Percentiles rank a stretch among this genome's conserved stretches.
phyloP scores from a whole-genome alignment of 2,888 invertebrate species.

The Cataglyphis albicans region DNA sequence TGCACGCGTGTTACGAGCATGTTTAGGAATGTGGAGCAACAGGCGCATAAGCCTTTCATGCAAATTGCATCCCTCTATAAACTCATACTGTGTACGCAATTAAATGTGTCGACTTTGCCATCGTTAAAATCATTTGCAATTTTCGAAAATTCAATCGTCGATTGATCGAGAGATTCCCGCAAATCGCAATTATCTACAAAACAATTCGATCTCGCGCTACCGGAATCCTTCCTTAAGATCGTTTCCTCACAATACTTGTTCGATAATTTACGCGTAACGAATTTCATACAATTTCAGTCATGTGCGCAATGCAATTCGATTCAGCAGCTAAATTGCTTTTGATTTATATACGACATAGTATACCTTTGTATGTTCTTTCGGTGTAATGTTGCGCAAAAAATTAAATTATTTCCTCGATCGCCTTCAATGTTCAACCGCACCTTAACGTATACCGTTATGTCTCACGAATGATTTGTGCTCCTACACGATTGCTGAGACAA shows the following conservation, averaged over 20 bases:
- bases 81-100: conserved; percentile 5
- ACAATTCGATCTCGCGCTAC: background rate
- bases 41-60: conserved; percentile 71
- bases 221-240: conserved; percentile 52
- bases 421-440: conserved; percentile 48
- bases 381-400: conserved; percentile 31
- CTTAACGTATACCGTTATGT: conserved; percentile 44
- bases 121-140: conserved; percentile 31
- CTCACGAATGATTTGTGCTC: conserved; percentile 39
- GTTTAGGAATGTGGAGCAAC: conserved; percentile 79
- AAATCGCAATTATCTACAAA: background rate
- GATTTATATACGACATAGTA: conserved; percentile 40
- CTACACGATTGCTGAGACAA: conserved; percentile 19
- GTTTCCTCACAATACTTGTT: conserved; percentile 42
- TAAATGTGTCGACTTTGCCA: conserved; percentile 42
- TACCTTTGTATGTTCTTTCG: background rate
- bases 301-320: conserved; percentile 22
- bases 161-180: conserved; percentile 17
- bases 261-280: conserved; percentile 31
- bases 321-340: background rate
- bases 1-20: conserved; percentile 71
- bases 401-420: conserved; percentile 57
- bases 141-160: conserved; percentile 52
- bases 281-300: conserved; percentile 54
- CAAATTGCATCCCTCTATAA: conserved; percentile 75